These are phyloP conservation scores for Helicoverpa assulta DNA, from an alignment of 2,888 invertebrate species.

Conservation along the genomic window DNA sequence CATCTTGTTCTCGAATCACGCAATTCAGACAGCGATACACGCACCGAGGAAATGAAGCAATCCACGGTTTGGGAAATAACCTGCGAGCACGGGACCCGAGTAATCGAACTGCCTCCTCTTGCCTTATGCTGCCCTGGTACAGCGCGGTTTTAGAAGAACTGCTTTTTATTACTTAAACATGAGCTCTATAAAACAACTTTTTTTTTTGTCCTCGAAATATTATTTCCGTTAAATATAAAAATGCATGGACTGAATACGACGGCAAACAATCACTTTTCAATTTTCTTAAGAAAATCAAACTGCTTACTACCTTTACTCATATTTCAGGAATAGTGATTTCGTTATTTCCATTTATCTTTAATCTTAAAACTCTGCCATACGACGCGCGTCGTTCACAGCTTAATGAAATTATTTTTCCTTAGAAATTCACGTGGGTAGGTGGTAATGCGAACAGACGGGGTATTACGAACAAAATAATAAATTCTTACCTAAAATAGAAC, in stretches of 20 bases:
- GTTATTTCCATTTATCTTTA: constrained; percentile 20
- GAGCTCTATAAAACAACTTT: not conserved
- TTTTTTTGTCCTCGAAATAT: not conserved
- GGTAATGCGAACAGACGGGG: constrained; percentile 14
- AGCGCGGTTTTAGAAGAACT: not conserved
- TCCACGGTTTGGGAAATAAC: constrained; percentile 37
- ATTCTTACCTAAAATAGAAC: constrained; percentile 61
- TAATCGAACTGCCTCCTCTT: constrained; percentile 13
- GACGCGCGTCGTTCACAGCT: constrained; percentile 13
- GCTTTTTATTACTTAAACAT: not conserved
- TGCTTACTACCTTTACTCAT: not conserved
- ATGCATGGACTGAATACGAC: too few species aligned
- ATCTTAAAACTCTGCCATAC: constrained; percentile 9
- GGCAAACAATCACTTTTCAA: not conserved
- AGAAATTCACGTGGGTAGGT: constrained; percentile 26
- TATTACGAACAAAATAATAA: constrained; percentile 42
- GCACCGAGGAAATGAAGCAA: constrained; percentile 56
- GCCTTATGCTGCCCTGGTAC: constrained; percentile 14
- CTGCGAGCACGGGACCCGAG: constrained; percentile 13
- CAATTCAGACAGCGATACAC: constrained; percentile 36
- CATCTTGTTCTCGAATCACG: constrained; percentile 35
- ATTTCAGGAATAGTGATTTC: constrained; percentile 13
- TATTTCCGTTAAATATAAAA: not conserved
- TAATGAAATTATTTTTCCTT: constrained; percentile 36
- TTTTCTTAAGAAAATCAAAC: not conserved